A percentile compares a stretch with the other conserved stretches of the same genome.
Conservation (phyloP, 2,888 invertebrate genomes). For the Campoletis raptor region DNA sequence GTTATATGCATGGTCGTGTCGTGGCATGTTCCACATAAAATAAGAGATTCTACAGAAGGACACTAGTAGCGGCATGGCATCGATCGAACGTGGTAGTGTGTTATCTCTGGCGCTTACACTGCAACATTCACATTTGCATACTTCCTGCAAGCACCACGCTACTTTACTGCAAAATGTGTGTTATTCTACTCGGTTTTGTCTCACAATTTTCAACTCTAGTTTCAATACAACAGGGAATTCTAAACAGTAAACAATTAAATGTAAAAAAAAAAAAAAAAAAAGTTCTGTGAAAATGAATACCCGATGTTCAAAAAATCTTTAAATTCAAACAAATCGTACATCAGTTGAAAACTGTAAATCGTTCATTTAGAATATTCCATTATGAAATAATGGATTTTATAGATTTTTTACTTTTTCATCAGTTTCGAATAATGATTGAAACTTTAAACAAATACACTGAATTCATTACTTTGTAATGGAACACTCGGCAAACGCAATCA, state of each 20-base stretch:
- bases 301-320: too few relatives aligned
- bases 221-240: background rate
- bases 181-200: background rate
- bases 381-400: too few relatives aligned
- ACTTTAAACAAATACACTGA: too few relatives aligned
- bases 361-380: too few relatives aligned
- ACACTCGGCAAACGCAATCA: too few relatives aligned
- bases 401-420: too few relatives aligned
- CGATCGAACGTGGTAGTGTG: constrained; percentile 51
- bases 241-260: background rate
- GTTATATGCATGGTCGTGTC: constrained; percentile 30
- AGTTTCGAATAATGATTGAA: too few relatives aligned
- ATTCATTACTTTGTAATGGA: too few relatives aligned
- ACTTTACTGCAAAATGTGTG: background rate
- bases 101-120: constrained; percentile 17
- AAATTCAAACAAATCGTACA: too few relatives aligned
- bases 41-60: background rate
- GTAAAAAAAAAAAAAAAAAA: too few relatives aligned
- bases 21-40: constrained; percentile 35
- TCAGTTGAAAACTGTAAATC: too few relatives aligned
- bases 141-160: background rate
- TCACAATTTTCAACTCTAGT: background rate
- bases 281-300: too few relatives aligned
- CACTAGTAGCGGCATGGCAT: constrained; percentile 44
- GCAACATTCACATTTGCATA: constrained; percentile 51